Percentiles rank a stretch among this genome's conserved stretches.
Conservation (phyloP, 2,888 invertebrate species). For the Lamellibrachia satsuma region DNA sequence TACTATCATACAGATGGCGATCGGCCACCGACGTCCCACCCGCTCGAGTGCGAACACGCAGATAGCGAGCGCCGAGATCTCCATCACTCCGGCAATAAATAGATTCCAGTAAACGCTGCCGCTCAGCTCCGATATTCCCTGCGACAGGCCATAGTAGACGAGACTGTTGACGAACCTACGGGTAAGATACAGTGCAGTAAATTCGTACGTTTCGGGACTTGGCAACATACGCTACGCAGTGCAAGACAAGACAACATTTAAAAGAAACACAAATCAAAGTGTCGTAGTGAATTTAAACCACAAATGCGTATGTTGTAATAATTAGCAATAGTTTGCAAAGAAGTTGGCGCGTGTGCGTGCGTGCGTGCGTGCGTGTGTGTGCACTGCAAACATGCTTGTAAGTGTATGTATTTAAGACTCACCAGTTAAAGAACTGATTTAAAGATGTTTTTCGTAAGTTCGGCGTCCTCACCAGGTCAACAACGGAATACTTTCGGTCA, state of each 20-base stretch:
- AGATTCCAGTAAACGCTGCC: constrained; percentile 37
- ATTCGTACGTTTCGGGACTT: background rate
- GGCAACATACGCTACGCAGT: too few relatives aligned
- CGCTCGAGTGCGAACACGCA: constrained; percentile 32
- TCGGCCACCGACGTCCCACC: constrained; percentile 32
- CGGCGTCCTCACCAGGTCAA: constrained; percentile 37
- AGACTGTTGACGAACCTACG: constrained; percentile 38
- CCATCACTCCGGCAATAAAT: constrained; percentile 33
- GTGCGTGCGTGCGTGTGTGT: background rate
- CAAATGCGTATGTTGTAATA: too few relatives aligned
- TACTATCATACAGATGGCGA: constrained; percentile 24
- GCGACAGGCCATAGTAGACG: constrained; percentile 37
- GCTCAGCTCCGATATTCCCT: constrained; percentile 33
- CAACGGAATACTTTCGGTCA: constrained; percentile 14
- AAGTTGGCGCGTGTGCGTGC: too few relatives aligned
- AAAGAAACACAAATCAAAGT: too few relatives aligned
- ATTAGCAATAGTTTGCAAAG: too few relatives aligned
- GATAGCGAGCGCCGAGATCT: constrained; percentile 33
- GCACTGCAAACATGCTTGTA: background rate
- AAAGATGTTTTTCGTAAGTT: constrained; percentile 30
- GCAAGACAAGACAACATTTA: too few relatives aligned
- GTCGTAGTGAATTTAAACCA: too few relatives aligned
- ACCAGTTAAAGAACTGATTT: constrained; percentile 39
- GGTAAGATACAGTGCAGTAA: background rate
- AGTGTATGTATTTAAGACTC: background rate